These are phyloP conservation scores for Ceyx erithaca DNA, from an alignment of 2,797 vertebrate genomes.

Conservation along the genomic window DNA sequence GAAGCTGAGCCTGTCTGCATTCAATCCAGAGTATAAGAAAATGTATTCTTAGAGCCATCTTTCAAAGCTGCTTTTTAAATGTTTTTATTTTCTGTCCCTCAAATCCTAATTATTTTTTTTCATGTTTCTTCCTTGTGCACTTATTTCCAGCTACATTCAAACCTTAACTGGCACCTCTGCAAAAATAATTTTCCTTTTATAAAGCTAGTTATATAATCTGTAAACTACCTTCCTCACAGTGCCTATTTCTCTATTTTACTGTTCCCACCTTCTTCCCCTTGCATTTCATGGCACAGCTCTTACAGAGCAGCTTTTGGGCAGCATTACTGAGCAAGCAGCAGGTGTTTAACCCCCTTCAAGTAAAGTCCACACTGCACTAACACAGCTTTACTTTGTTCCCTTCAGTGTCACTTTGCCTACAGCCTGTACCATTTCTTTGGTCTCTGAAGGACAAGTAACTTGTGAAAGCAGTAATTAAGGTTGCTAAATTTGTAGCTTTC, in stretches of 20 bases:
- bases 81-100: not conserved
- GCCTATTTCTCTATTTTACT: not conserved
- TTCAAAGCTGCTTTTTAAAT: not conserved
- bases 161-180: not conserved
- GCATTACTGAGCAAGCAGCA: not conserved
- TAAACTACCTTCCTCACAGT: not conserved
- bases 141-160: not conserved
- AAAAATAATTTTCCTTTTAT: not conserved
- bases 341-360: not conserved
- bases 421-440: not conserved
- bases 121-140: not conserved
- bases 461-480: not conserved
- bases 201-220: not conserved
- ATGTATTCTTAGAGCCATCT: not conserved
- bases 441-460: not conserved
- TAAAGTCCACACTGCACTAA: not conserved
- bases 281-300: rapidly evolving
- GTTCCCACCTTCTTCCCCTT: not conserved
- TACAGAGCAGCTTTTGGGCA: not conserved
- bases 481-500: not conserved
- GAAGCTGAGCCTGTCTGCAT: not conserved
- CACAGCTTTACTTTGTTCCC: not conserved
- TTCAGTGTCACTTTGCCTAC: not conserved
- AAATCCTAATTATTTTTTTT: not conserved
- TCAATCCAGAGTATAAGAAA: not conserved